Conservation (phyloP, 2,888 invertebrate species). For the Pyrgus malvae region DNA sequence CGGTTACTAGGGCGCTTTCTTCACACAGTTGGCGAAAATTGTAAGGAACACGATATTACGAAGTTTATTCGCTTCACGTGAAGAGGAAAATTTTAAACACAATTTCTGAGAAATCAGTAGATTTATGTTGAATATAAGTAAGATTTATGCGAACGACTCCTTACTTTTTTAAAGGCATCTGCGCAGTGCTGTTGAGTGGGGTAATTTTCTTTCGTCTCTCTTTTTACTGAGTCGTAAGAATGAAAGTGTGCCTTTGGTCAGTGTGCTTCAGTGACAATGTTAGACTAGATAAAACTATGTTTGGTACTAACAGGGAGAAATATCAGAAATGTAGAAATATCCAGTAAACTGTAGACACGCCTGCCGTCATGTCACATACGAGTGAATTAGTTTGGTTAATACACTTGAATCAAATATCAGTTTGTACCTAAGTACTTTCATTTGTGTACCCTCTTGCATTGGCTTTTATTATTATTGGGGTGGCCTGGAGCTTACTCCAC, state of each 20-base stretch:
- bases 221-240: not conserved
- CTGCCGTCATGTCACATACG: too few relatives aligned
- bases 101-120: not conserved
- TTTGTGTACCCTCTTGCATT: too few relatives aligned
- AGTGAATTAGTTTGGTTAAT: too few relatives aligned
- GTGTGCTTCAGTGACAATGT: not conserved
- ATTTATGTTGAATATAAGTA: not conserved
- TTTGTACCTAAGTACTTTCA: too few relatives aligned
- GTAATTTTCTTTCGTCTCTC: slow-evolving; percentile 1
- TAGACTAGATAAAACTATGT: too few relatives aligned
- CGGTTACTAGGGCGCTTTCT: not conserved
- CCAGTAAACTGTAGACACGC: too few relatives aligned
- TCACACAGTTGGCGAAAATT: not conserved
- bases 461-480: too few relatives aligned
- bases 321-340: too few relatives aligned
- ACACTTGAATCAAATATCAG: too few relatives aligned
- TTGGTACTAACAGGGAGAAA: too few relatives aligned
- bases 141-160: slow-evolving; percentile 1
- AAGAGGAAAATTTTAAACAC: not conserved
- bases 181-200: not conserved
- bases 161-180: slow-evolving; percentile 32
- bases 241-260: not conserved
- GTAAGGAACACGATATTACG: not conserved
- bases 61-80: not conserved
- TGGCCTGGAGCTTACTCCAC: too few relatives aligned